phyloP scores from a whole-genome alignment of 2,888 invertebrate genomes.

The Spilarctia lutea region DNA sequence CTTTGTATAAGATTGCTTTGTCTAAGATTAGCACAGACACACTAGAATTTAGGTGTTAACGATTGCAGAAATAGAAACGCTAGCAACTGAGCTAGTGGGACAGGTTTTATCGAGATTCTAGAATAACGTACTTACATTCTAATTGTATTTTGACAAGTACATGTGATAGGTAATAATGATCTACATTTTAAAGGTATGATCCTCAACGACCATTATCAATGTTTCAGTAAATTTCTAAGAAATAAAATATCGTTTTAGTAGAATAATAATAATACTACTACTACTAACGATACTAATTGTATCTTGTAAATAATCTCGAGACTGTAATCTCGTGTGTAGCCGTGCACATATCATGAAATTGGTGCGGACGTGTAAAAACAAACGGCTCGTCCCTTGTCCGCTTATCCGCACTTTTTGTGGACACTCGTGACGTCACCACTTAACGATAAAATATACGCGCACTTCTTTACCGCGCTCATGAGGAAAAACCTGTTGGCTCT shows the following conservation, averaged over 20 bases:
- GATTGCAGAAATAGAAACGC: too few relatives aligned
- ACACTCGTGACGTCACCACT: conserved; percentile 67
- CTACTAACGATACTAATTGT: neutral
- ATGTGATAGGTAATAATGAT: neutral
- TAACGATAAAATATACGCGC: conserved; percentile 59
- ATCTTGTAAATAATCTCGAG: neutral
- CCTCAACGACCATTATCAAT: neutral
- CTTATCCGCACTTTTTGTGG: conserved; percentile 64
- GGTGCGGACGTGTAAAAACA: conserved; percentile 72
- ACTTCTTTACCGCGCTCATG: conserved; percentile 41
- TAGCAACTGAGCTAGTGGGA: too few relatives aligned
- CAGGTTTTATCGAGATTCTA: too few relatives aligned
- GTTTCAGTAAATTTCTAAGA: neutral
- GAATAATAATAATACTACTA: too few relatives aligned
- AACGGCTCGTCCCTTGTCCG: conserved; percentile 59
- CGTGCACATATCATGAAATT: conserved; percentile 56
- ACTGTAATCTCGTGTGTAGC: conserved; percentile 49
- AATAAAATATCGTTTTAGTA: neutral
- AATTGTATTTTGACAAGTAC: neutral
- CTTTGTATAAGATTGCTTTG: too few relatives aligned
- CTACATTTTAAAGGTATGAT: neutral
- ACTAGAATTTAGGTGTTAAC: too few relatives aligned
- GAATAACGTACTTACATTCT: neutral
- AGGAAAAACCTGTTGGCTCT: conserved; percentile 49
- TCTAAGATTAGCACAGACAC: too few relatives aligned